phyloP scores from a whole-genome alignment of 37 sponge, comb jelly and placozoan species.

The Tethya wilhelma region DNA sequence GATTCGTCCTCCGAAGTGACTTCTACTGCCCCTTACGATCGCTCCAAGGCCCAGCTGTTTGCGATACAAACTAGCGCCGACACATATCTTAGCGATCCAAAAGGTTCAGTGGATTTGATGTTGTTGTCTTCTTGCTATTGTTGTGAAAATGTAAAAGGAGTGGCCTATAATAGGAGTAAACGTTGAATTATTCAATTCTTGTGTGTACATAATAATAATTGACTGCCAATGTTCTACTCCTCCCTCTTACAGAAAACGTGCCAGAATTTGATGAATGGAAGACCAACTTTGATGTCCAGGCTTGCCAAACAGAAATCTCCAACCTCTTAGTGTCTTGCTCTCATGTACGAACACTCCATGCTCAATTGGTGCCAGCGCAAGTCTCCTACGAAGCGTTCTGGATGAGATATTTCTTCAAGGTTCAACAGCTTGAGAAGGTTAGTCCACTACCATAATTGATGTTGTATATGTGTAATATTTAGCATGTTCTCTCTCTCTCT shows the following conservation, averaged over 20 bases:
- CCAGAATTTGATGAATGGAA: slow-evolving; percentile 45
- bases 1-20: not conserved
- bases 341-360: slow-evolving; percentile 53
- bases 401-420: slow-evolving; percentile 65
- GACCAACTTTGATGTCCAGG: slow-evolving; percentile 49
- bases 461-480: too few relatives aligned
- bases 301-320: slow-evolving; percentile 61
- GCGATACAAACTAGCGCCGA: slow-evolving; percentile 24
- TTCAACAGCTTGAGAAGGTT: slow-evolving; percentile 55
- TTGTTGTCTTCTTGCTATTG: too few relatives aligned
- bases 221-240: not conserved
- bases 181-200: too few relatives aligned
- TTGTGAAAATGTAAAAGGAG: too few relatives aligned
- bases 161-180: too few relatives aligned
- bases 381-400: slow-evolving; percentile 79
- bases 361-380: slow-evolving; percentile 68
- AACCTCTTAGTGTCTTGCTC: slow-evolving; percentile 49
- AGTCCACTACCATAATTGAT: too few relatives aligned
- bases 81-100: slow-evolving; percentile 34
- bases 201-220: not conserved
- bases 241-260: not conserved
- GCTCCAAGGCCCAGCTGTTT: slow-evolving; percentile 47
- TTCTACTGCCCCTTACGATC: slow-evolving; percentile 46
- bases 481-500: too few relatives aligned
- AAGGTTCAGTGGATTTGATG: not conserved